These are phyloP conservation scores for Dicyrtoma fusca DNA, from an alignment of 2,888 invertebrate species.

Conservation along the genomic window DNA sequence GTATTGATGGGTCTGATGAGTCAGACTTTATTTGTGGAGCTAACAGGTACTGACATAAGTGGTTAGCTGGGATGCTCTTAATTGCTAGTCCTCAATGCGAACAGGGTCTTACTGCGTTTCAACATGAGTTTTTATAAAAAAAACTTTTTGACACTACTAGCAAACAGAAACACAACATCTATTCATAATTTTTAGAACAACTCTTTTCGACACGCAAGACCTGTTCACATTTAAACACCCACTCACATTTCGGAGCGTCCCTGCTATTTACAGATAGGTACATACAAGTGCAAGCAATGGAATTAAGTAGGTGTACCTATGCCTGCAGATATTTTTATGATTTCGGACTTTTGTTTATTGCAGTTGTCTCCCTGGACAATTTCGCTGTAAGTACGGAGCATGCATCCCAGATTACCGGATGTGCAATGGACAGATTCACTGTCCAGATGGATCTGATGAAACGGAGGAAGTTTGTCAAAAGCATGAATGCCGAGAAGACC, in stretches of 20 bases:
- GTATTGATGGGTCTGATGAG: slow-evolving; percentile 48
- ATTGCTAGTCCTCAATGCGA: no score
- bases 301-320: no score
- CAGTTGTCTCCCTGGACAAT: slow-evolving; percentile 50
- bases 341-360: not conserved
- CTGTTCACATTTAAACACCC: no score
- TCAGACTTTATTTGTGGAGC: slow-evolving; percentile 43
- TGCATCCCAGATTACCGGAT: slow-evolving; percentile 52
- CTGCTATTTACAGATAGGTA: no score
- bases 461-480: slow-evolving; percentile 49
- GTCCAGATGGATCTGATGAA: slow-evolving; percentile 51
- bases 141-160: no score
- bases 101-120: no score
- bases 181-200: not conserved
- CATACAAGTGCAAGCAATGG: no score
- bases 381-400: slow-evolving; percentile 54
- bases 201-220: no score
- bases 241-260: no score
- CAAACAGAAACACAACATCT: not conserved
- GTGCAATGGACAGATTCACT: slow-evolving; percentile 38
- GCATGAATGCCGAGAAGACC: slow-evolving; percentile 44
- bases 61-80: no score
- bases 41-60: slow-evolving; percentile 44
- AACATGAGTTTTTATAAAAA: no score
- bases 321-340: no score